Conservation (phyloP, 2,797 vertebrate species). For the Micrastur ruficollis region DNA sequence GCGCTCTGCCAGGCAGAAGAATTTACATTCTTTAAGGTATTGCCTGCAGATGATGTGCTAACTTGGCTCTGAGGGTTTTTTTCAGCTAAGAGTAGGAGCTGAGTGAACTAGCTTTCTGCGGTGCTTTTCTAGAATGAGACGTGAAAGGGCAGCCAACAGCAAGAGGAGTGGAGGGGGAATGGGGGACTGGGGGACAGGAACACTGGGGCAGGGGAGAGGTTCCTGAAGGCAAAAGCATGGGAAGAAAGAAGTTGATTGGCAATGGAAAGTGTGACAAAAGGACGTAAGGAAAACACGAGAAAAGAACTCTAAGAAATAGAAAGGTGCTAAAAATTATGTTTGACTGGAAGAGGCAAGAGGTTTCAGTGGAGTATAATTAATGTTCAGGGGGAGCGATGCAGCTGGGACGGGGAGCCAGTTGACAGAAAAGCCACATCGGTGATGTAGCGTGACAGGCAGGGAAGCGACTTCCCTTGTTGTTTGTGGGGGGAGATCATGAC, state of each 20-base stretch:
- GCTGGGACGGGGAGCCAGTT: not conserved
- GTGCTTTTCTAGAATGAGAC: not conserved
- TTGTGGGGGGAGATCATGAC: not conserved
- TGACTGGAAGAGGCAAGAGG: not conserved
- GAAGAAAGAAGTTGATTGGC: not conserved
- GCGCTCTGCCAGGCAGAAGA: not conserved
- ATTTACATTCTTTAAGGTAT: not conserved
- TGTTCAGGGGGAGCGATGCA: fast-evolving
- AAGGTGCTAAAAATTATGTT: not conserved
- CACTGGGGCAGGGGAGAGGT: too few species aligned
- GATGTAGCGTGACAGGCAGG: not conserved
- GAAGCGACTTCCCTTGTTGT: not conserved
- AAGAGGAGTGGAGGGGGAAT: not conserved
- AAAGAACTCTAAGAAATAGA: not conserved
- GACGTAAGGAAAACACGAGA: not conserved
- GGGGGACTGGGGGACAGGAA: not conserved
- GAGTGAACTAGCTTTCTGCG: not conserved
- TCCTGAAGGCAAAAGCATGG: not conserved
- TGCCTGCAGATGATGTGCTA: not conserved
- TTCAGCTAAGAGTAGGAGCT: not conserved
- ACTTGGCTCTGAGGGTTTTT: not conserved
- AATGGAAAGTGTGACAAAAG: not conserved
- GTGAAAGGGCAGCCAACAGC: not conserved
- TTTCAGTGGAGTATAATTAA: not conserved
- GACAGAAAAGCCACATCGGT: fast-evolving